phyloP scores from a whole-genome alignment of 1,140 invertebrate species.

The Leucophenga varia region DNA sequence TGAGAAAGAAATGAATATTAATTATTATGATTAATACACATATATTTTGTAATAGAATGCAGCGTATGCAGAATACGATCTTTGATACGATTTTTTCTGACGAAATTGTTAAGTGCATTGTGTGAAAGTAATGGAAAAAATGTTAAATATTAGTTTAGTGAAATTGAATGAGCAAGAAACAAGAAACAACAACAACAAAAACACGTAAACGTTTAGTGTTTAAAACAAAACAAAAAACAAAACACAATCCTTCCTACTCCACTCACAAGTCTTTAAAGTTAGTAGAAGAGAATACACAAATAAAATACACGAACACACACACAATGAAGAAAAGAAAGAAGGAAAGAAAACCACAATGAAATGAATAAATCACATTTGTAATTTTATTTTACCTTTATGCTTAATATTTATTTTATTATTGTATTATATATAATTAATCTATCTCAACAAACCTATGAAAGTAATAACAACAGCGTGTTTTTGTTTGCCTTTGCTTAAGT shows the following conservation, averaged over 20 bases:
- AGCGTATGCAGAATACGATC: constrained; percentile 43
- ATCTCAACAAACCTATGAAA: constrained; percentile 18
- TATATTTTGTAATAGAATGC: constrained; percentile 52
- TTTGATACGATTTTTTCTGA: constrained; percentile 50
- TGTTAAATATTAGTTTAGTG: constrained; percentile 53
- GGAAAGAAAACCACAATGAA: background rate
- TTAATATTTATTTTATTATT: constrained; percentile 52
- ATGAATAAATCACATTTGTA: constrained; percentile 30
- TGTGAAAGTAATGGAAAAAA: constrained; percentile 49
- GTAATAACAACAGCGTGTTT: constrained; percentile 18
- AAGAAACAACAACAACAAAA: constrained; percentile 29
- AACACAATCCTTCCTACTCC: too few species aligned
- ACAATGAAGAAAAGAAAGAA: background rate
- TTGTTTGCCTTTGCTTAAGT: constrained; percentile 36
- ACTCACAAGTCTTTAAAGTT: too few species aligned
- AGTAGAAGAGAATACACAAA: constrained; percentile 2
- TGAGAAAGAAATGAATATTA: too few species aligned
- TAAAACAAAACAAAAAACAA: constrained; percentile 13
- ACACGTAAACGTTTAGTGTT: constrained; percentile 17
- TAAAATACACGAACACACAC: background rate
- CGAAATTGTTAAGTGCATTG: constrained; percentile 50
- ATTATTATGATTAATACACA: too few species aligned
- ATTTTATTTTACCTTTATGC: constrained; percentile 43
- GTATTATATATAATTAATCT: constrained; percentile 40
- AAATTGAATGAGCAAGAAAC: constrained; percentile 41